phyloP scores from a whole-genome alignment of 2,113 vertebrate genomes.

The Mastomys natalensis region DNA sequence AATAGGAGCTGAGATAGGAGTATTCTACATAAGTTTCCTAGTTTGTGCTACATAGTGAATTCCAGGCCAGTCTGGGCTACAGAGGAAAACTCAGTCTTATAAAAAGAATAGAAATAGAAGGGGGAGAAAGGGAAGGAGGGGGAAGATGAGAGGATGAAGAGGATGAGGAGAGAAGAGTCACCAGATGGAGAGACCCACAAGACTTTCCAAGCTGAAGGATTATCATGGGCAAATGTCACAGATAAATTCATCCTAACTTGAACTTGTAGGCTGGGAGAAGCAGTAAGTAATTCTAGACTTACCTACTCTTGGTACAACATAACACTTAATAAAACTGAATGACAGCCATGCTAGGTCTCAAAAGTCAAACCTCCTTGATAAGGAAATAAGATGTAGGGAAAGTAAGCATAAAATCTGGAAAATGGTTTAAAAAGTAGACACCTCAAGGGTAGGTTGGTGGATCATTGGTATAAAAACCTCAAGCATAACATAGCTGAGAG shows the following conservation, averaged over 20 bases:
- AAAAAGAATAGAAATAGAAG: background rate
- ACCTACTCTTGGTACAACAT: no score
- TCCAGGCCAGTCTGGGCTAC: background rate
- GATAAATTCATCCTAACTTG: background rate
- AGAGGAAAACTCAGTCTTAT: background rate
- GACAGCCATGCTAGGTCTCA: background rate
- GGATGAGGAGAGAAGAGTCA: background rate
- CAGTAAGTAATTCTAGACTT: background rate
- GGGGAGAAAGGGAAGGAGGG: no score
- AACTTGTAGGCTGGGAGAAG: background rate
- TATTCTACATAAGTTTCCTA: background rate
- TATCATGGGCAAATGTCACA: background rate
- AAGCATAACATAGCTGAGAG: background rate
- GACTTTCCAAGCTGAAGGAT: background rate
- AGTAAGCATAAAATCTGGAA: background rate
- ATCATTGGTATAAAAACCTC: background rate
- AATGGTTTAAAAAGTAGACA: background rate
- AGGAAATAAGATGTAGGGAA: slow-evolving; percentile 18
- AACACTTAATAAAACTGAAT: background rate
- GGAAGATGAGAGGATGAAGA: background rate
- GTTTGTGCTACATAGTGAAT: background rate
- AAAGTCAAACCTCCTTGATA: slow-evolving; percentile 17
- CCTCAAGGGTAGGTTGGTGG: background rate
- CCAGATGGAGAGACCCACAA: background rate
- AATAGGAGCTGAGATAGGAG: background rate